Conservation (phyloP, 2,888 invertebrate genomes). For the Callinectes sapidus region DNA sequence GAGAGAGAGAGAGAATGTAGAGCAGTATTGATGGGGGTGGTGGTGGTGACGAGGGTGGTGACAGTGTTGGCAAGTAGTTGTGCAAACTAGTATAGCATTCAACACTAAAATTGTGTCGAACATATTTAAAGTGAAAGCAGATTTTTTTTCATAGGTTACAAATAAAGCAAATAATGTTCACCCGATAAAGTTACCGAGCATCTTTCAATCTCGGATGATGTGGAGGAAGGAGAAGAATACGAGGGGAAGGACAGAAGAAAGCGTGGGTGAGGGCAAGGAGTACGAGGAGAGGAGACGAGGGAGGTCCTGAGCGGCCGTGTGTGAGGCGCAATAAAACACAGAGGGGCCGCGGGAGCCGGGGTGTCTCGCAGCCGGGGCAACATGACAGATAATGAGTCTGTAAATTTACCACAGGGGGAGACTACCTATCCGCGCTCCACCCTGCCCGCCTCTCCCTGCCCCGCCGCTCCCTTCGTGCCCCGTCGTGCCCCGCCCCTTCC, state of each 20-base stretch:
- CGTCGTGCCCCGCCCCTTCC: neutral
- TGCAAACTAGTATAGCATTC: neutral
- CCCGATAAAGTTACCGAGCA: neutral
- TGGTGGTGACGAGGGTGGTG: neutral
- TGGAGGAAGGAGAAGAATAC: neutral
- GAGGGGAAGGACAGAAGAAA: neutral
- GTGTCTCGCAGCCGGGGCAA: slow-evolving; percentile 28
- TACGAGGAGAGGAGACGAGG: neutral
- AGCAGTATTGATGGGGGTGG: neutral
- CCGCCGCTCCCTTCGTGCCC: slow-evolving; percentile 8
- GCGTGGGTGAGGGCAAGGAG: neutral
- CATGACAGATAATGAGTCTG: slow-evolving; percentile 54
- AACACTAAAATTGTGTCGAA: neutral
- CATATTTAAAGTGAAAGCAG: neutral
- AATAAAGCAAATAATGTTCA: neutral
- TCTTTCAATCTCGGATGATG: neutral
- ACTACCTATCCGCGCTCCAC: slow-evolving; percentile 37
- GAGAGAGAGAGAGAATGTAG: neutral
- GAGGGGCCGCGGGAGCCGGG: slow-evolving; percentile 10
- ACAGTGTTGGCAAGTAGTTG: neutral
- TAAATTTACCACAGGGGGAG: slow-evolving; percentile 46
- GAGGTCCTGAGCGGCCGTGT: slow-evolving; percentile 18
- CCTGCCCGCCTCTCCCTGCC: slow-evolving; percentile 38
- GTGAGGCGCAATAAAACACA: slow-evolving; percentile 25
- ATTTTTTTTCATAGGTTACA: neutral